phyloP scores from a whole-genome alignment of 2,888 invertebrate species.

The Drosophila picticornis region DNA sequence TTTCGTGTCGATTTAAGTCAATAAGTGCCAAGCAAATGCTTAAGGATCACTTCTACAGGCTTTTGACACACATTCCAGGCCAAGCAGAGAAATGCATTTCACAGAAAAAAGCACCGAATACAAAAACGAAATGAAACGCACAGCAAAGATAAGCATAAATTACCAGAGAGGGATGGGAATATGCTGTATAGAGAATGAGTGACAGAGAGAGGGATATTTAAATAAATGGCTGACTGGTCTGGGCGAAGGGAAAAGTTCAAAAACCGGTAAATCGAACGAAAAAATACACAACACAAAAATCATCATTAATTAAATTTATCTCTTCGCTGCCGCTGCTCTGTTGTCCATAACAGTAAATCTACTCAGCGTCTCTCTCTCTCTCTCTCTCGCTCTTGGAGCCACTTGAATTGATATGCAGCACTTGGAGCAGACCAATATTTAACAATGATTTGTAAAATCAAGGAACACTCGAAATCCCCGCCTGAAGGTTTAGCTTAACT shows the following conservation, averaged over 20 bases:
- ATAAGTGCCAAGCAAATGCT: conserved; percentile 36
- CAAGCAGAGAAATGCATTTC: conserved; percentile 64
- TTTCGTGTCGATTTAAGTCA: conserved; percentile 27
- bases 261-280: conserved; percentile 69
- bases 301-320: conserved; percentile 73
- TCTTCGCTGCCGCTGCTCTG: conserved; percentile 27
- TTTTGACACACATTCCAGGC: conserved; percentile 49
- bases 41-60: conserved; percentile 56
- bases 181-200: conserved; percentile 12
- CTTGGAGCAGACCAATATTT: conserved; percentile 18
- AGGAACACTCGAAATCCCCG: conserved; percentile 36
- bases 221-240: conserved; percentile 33
- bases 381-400: neutral
- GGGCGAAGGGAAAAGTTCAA: conserved; percentile 68
- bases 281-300: conserved; percentile 51
- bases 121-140: conserved; percentile 50
- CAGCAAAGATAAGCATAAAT: conserved; percentile 61
- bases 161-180: conserved; percentile 41
- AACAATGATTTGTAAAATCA: conserved; percentile 30
- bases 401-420: conserved; percentile 39
- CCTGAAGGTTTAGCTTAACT: neutral
- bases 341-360: conserved; percentile 59
- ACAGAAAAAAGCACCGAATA: conserved; percentile 36
- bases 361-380: neutral
- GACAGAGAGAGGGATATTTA: conserved; percentile 16